Base-by-base conservation (phyloP, 2,888 invertebrate genomes). In the Neocrepidodera transversa region DNA sequence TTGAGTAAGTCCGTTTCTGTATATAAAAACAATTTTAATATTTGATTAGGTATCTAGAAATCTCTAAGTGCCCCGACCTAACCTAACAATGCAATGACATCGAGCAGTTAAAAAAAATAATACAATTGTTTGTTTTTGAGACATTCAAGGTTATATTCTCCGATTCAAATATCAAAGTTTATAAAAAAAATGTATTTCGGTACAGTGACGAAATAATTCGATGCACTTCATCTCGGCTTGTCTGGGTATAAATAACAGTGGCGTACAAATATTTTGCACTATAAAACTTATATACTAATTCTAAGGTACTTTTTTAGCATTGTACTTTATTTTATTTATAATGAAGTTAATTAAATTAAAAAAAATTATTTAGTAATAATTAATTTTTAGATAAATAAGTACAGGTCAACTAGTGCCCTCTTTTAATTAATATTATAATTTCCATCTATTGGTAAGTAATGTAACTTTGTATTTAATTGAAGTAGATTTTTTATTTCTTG, bases 51-150 rank as follows among this genome's bases (percentile, higher is more conserved):
- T 32, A 51, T 51, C 51, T 6, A 23, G n/a, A 43, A 53, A 53
- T 53, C 45, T 53, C 35, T 23, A 23, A 45, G 23, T 45, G 20
- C 13, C 52, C 43, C 43, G 59, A 59, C 59, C 59, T 59, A 59
- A 14, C 59, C 36, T 50, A 59, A 59, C 54, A 54, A 54, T 59
- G 54, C 59, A 59, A 48, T 54, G 49, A 59, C 43, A 54, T 49
- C 26, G 10, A 36, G 23, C 20, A 35, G 20, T 43, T 45, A 36
- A 47, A 28, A 53, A 53, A 50, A 50, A 43, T 26, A 36, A 28
- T 50, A 18, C 32, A n/a, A n/a, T n/a, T n/a, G 36, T 54, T 54
- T 54, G 47, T 49, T 32, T 59, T 49, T 18, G 57, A 51, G 40
- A 51, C 51, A 40, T 49, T 56, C 56, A 56, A 56, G 56, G 55